A percentile compares a stretch with the other conserved stretches of the same genome.
Evolutionary conservation across 2,797 vertebrate species (phyloP).

Genomic region (Tauraco hartlaubi): DNA sequence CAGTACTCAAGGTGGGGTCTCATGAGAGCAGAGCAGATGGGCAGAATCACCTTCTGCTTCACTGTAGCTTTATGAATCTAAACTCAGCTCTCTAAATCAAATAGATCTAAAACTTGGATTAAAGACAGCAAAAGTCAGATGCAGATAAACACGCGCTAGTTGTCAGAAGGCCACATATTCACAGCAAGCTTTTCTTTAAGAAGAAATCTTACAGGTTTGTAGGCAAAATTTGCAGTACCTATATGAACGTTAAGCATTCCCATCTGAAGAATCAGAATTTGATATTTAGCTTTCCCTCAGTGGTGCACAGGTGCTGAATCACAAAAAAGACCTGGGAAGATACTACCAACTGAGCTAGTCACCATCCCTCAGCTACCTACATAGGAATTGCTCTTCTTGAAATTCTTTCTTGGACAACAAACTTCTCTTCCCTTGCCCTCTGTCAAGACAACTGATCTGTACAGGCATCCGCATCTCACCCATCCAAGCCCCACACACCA

Average conservation of each 20-base stretch:
- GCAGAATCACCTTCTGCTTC: not conserved
- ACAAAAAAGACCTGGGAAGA: not conserved
- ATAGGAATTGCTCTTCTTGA: not conserved
- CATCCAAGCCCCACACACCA: not conserved
- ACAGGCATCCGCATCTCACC: fast-evolving
- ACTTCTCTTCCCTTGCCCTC: not conserved
- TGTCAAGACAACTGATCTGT: fast-evolving
- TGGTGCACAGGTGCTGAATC: fast-evolving
- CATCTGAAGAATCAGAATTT: not conserved
- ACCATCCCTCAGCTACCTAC: not conserved
- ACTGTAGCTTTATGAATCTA: not conserved
- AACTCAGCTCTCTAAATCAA: not conserved
- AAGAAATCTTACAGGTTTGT: not conserved
- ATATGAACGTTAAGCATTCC: not conserved
- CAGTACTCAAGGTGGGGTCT: too few species aligned
- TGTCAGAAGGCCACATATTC: not conserved
- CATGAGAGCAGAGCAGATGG: too few species aligned
- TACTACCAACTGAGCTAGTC: not conserved
- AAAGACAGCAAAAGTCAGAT: not conserved
- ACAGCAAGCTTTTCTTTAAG: not conserved
- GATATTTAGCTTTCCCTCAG: not conserved
- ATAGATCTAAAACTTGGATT: not conserved
- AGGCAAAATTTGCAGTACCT: not conserved
- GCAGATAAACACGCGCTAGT: not conserved
- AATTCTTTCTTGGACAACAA: not conserved